Evolutionary conservation across 2,797 vertebrate species (phyloP), one percentile per base, ranked within the genome.

Genomic region (Mus spretus): DNA sequence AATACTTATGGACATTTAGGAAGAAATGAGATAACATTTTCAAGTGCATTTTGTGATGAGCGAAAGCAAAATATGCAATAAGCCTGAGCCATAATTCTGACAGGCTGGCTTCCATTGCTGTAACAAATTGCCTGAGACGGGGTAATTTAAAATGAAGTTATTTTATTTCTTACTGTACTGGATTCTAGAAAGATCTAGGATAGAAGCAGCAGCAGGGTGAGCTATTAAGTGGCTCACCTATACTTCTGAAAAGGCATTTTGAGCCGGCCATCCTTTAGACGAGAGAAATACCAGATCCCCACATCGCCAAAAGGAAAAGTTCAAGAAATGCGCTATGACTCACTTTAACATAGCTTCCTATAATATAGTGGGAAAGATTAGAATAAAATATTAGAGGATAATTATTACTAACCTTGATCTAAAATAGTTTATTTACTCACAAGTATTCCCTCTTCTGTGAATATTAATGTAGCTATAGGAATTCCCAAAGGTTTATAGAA

Each of bases 401-500:
- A 20, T 89, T 40, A 57, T 57, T 74, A 44, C 37, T 57, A 24
- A 31, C 50, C 24, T 74, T 57, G n/a, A 59, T 44, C 40, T 4
- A 4, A 26, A 59, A 55, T 59, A 20, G 15, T 88, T 40, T 59
- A 34, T 40, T 34, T 44, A 50, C 40, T 50, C 75, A 37, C 40
- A 63, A 34, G 24, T 37, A 50, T 77, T 63, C 19, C 20, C 13
- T 65, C 40, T 50, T 47, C 8, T 5, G 26, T 61, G 14, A 63
- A 19, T 65, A 50, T 65, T 31, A 79, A 50, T 40, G 22, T 53
- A 20, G 28, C 37, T 79, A 86, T 91, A 44, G 63, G 78, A 89
- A 95, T 91, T 89, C 47, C 26, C 89, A 95, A 93, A 65, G 44
- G 91, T 84, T 96, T 93, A n/a, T 94, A 93, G 75, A 34, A 95